Evolutionary conservation across 2,888 invertebrate species (phyloP).

Genomic region (Phengaris alcon): DNA sequence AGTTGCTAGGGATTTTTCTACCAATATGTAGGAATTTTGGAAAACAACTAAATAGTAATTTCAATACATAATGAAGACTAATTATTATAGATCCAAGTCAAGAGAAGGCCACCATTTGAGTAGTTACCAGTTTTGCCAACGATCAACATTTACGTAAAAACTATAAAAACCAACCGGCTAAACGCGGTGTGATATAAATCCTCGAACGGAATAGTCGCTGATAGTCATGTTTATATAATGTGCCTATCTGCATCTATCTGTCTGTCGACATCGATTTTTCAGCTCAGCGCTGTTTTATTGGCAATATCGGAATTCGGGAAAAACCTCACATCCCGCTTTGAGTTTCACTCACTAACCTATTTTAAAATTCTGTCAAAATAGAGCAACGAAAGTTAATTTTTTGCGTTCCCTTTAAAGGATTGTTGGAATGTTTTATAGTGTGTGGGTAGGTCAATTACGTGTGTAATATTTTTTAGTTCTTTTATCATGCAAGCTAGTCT

Average conservation of each 20-base stretch:
- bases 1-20: too few species aligned
- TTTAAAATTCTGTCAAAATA: slow-evolving; percentile 23
- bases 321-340: slow-evolving; percentile 36
- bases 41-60: too few species aligned
- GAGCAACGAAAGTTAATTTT: neutral
- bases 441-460: neutral
- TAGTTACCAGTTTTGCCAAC: too few species aligned
- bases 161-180: too few species aligned
- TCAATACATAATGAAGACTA: too few species aligned
- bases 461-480: neutral
- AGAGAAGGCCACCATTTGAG: too few species aligned
- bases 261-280: slow-evolving; percentile 79
- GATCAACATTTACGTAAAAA: too few species aligned
- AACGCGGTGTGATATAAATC: neutral
- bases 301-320: slow-evolving; percentile 68
- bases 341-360: slow-evolving; percentile 23
- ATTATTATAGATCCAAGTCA: too few species aligned
- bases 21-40: too few species aligned
- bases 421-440: neutral
- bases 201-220: slow-evolving; percentile 3
- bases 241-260: slow-evolving; percentile 47
- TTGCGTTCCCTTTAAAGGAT: neutral
- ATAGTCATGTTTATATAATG: slow-evolving; percentile 30
- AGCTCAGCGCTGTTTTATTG: slow-evolving; percentile 77
- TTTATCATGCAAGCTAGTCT: too few species aligned